Evolutionary conservation across 2,113 vertebrate species (phyloP).

Genomic region (Oncorhynchus clarkii): DNA sequence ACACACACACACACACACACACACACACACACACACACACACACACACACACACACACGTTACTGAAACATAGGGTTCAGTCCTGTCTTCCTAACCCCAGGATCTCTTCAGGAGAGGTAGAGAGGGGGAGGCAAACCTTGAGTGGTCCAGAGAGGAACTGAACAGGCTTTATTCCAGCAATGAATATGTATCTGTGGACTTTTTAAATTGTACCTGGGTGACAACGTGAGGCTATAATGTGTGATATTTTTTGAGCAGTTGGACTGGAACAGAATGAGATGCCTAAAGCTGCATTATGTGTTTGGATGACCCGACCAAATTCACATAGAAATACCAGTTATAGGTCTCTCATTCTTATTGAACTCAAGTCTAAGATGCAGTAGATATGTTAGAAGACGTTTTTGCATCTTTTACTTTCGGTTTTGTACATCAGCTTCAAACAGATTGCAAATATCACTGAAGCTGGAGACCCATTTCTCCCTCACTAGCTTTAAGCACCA

Average conservation of each 20-base stretch:
- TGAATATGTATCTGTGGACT: constrained; percentile 58
- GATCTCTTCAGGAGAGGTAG: constrained; percentile 17
- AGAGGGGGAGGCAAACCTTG: constrained; percentile 29
- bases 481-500: no score
- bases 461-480: no score
- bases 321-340: no score
- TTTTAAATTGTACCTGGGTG: constrained; percentile 14
- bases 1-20: not conserved
- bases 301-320: no score
- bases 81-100: not conserved
- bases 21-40: constrained; percentile 16
- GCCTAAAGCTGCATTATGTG: not conserved
- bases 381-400: no score
- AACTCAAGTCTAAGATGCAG: no score
- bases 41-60: constrained; percentile 4
- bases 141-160: constrained; percentile 41
- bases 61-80: constrained; percentile 13
- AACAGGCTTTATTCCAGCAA: constrained; percentile 32
- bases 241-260: not conserved
- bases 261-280: not conserved
- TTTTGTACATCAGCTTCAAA: no score
- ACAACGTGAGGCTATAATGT: not conserved
- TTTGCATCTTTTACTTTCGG: no score
- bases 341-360: no score
- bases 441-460: no score